These are phyloP conservation scores for Drosophila nasuta DNA, from an alignment of 1,140 invertebrate species.

Conservation along the genomic window DNA sequence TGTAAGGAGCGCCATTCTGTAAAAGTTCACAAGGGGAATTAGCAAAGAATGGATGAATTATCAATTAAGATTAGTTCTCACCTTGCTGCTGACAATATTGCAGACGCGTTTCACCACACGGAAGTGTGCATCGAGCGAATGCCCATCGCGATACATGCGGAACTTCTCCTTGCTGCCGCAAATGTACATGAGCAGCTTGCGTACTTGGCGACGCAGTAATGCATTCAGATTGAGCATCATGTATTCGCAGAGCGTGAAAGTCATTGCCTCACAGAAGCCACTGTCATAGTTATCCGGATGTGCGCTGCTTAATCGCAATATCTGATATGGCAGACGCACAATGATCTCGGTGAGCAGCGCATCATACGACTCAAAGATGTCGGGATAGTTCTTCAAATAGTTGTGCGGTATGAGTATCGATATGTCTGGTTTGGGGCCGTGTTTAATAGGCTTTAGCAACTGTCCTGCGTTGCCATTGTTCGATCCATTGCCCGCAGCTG, in stretches of 20 bases:
- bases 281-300: slow-evolving; percentile 87
- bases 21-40: background rate
- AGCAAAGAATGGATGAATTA: background rate
- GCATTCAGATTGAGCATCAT: slow-evolving; percentile 96
- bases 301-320: slow-evolving; percentile 89
- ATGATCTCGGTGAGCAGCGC: slow-evolving; percentile 98
- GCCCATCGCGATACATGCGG: slow-evolving; percentile 95
- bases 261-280: slow-evolving; percentile 96
- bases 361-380: slow-evolving; percentile 97
- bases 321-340: slow-evolving; percentile 96
- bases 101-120: slow-evolving; percentile 87
- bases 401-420: slow-evolving; percentile 97
- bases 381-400: slow-evolving; percentile 96
- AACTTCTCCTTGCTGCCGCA: slow-evolving; percentile 98
- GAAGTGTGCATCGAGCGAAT: slow-evolving; percentile 93
- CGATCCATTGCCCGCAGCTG: background rate
- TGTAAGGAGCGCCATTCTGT: slow-evolving; percentile 79
- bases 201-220: slow-evolving; percentile 91
- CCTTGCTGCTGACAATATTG: slow-evolving; percentile 84
- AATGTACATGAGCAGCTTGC: slow-evolving; percentile 96
- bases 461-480: slow-evolving; percentile 41
- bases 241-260: slow-evolving; percentile 93
- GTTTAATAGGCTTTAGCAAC: slow-evolving; percentile 91
- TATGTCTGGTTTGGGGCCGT: slow-evolving; percentile 95
- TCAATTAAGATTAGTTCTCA: slow-evolving; percentile 44